phyloP scores from a whole-genome alignment of 1,140 invertebrate genomes.

The Bombus confusus region DNA sequence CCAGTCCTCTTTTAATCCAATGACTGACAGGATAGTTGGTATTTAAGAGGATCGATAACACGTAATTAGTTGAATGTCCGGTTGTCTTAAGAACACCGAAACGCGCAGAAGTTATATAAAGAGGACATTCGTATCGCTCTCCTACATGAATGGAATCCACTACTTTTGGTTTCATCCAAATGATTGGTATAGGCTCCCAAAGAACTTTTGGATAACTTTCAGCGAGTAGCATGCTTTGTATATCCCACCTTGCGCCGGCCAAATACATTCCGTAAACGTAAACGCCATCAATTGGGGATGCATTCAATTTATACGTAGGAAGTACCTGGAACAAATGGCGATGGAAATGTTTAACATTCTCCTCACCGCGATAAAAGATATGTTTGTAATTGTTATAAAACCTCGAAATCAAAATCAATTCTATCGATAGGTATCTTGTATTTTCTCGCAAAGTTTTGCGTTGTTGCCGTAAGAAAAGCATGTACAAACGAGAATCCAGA shows the following conservation, averaged over 20 bases:
- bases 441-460: constrained; percentile 95
- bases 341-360: background rate
- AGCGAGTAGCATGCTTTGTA: constrained; percentile 83
- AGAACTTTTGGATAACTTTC: constrained; percentile 93
- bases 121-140: constrained; percentile 89
- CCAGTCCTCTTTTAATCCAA: constrained; percentile 95
- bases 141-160: constrained; percentile 83
- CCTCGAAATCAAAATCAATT: constrained; percentile 56
- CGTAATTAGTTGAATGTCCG: constrained; percentile 96
- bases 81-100: constrained; percentile 93
- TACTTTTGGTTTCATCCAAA: constrained; percentile 87
- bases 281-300: constrained; percentile 88
- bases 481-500: constrained; percentile 98
- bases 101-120: constrained; percentile 94
- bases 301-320: constrained; percentile 55
- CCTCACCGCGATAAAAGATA: background rate
- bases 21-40: constrained; percentile 87
- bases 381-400: background rate
- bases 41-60: constrained; percentile 90
- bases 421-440: constrained; percentile 94
- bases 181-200: constrained; percentile 89
- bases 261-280: constrained; percentile 92
- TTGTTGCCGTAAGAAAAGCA: constrained; percentile 95
- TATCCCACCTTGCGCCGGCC: constrained; percentile 93
- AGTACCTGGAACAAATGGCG: constrained; percentile 55